A percentile compares a stretch with the other conserved stretches of the same genome.
Evolutionary conservation across 2,113 vertebrate genomes (phyloP).

Genomic region (Notiomystis cincta): DNA sequence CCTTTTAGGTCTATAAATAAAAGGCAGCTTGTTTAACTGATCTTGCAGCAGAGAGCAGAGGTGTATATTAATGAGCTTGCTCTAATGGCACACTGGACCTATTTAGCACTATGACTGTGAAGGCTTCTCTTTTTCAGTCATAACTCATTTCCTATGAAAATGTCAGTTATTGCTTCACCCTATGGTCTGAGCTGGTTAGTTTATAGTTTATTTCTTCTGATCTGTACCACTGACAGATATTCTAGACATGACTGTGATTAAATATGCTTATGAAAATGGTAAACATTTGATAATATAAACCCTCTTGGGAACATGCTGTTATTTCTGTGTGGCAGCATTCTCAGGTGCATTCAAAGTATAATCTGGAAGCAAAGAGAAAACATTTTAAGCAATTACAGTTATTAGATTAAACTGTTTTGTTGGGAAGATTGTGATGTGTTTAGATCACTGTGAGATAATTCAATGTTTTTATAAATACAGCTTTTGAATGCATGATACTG

Average conservation of each 20-base stretch:
- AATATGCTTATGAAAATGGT: conserved; percentile 42
- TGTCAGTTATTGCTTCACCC: conserved; percentile 68
- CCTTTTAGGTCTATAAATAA: conserved; percentile 70
- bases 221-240: conserved; percentile 72
- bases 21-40: conserved; percentile 78
- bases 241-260: conserved; percentile 63
- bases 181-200: conserved; percentile 39
- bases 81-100: conserved; percentile 78
- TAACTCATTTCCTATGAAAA: conserved; percentile 84
- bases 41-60: conserved; percentile 66
- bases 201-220: conserved; percentile 77
- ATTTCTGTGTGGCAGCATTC: conserved; percentile 2
- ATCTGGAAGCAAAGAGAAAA: conserved; percentile 29
- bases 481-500: not conserved
- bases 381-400: conserved; percentile 41
- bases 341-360: conserved; percentile 44
- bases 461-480: not conserved
- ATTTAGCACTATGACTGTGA: conserved; percentile 73
- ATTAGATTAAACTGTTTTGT: conserved; percentile 44
- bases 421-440: conserved; percentile 29
- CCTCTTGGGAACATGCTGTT: conserved; percentile 1
- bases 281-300: conserved; percentile 52
- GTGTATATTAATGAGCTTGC: conserved; percentile 72
- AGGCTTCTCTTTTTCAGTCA: conserved; percentile 79
- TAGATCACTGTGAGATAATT: conserved; percentile 22